A percentile compares a stretch with the other conserved stretches of the same genome.
These are phyloP conservation scores for Drosophila repletoides DNA, from an alignment of 1,140 invertebrate genomes.

Conservation along the genomic window DNA sequence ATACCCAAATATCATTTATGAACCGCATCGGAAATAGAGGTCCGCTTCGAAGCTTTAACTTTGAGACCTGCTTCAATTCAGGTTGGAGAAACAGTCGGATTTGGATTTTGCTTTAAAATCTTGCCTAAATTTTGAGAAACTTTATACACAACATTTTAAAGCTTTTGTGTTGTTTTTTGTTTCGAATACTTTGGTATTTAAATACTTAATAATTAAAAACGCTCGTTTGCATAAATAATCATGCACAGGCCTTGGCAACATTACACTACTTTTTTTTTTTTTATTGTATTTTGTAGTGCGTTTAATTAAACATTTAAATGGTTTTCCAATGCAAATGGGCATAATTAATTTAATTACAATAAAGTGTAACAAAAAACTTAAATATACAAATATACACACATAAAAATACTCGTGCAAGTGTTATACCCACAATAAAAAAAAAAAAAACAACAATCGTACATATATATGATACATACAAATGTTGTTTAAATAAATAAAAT, in stretches of 20 bases:
- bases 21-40: too few relatives aligned
- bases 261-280: conserved; percentile 15
- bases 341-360: conserved; percentile 78
- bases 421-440: conserved; percentile 37
- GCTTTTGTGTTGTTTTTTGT: background rate
- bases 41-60: too few relatives aligned
- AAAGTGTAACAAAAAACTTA: conserved; percentile 34
- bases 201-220: conserved; percentile 36
- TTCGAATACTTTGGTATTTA: conserved; percentile 9
- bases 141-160: background rate
- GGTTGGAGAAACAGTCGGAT: too few relatives aligned
- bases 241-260: background rate
- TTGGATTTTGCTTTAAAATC: too few relatives aligned
- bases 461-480: conserved; percentile 15
- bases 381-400: conserved; percentile 11
- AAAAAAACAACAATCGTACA: conserved; percentile 29
- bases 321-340: conserved; percentile 70
- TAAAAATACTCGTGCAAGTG: conserved; percentile 2
- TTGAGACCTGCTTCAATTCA: too few relatives aligned
- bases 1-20: too few relatives aligned
- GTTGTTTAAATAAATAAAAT: conserved; percentile 62
- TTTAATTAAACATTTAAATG: conserved; percentile 76
- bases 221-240: conserved; percentile 45
- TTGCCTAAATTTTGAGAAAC: too few relatives aligned
- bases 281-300: too few relatives aligned